phyloP scores from a whole-genome alignment of 2,888 invertebrate species.

The Pseudococcus longispinus region DNA sequence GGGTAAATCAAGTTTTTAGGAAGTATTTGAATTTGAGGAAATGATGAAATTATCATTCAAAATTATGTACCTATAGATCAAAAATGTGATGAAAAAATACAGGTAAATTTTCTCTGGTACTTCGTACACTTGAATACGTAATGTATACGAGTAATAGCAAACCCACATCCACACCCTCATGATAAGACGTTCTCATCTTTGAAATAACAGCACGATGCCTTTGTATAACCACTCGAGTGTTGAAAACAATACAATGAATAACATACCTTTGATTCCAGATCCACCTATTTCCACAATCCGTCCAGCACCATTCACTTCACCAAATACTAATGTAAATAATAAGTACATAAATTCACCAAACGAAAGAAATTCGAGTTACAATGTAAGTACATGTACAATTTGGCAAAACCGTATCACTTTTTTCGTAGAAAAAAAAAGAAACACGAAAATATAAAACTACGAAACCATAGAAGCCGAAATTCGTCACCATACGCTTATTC shows the following conservation, averaged over 20 bases:
- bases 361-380: background rate
- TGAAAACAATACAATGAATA: background rate
- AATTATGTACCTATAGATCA: background rate
- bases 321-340: too few species aligned
- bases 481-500: background rate
- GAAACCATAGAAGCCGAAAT: background rate
- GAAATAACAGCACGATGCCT: background rate
- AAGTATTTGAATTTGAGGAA: background rate
- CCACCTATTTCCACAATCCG: background rate
- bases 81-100: background rate
- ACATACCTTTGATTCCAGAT: background rate
- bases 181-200: background rate
- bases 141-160: background rate
- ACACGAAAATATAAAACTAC: background rate
- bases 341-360: background rate
- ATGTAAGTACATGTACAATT: background rate
- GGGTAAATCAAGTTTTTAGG: too few species aligned
- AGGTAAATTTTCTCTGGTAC: background rate
- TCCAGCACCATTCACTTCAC: background rate
- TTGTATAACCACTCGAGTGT: background rate
- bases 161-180: background rate
- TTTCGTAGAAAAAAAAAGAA: background rate
- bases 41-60: background rate
- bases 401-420: background rate
- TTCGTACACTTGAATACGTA: too few species aligned